A percentile compares a stretch with the other conserved stretches of the same genome.
Conservation (phyloP, 2,888 invertebrate genomes). For the Gymnosoma rotundatum region DNA sequence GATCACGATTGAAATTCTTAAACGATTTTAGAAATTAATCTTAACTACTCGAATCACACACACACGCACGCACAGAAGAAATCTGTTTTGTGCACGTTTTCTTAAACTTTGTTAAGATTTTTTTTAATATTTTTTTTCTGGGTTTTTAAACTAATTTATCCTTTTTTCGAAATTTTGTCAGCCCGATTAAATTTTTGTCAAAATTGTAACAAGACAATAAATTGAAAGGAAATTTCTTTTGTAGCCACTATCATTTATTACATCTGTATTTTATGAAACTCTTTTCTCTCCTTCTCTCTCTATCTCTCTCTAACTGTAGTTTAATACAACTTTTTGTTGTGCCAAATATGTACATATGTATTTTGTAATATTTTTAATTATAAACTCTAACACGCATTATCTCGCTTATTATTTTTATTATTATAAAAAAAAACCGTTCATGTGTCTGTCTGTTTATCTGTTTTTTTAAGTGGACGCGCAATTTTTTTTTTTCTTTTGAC, state of each 20-base stretch:
- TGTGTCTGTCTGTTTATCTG: not conserved
- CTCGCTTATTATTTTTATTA: constrained; percentile 46
- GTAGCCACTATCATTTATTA: constrained; percentile 11
- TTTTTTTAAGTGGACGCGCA: constrained; percentile 63
- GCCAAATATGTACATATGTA: not conserved
- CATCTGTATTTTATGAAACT: constrained; percentile 28
- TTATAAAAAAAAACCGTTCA: not conserved
- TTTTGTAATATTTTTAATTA: constrained; percentile 59
- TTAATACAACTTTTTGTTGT: not conserved
- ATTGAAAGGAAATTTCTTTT: not conserved
- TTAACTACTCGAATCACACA: constrained; percentile 7
- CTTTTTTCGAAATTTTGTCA: constrained; percentile 45
- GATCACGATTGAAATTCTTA: constrained; percentile 44
- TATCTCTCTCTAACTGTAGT: not conserved
- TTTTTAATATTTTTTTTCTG: not conserved
- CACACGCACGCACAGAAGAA: not conserved
- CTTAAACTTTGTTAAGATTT: constrained; percentile 6
- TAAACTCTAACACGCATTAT: constrained; percentile 63
- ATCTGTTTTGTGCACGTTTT: not conserved
- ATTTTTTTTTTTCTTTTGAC: constrained; percentile 19
- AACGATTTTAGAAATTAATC: constrained; percentile 18
- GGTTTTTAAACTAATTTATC: constrained; percentile 15
- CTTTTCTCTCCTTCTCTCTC: not conserved
- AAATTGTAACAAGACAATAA: constrained; percentile 61
- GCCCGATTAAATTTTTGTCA: constrained; percentile 74